Conservation (phyloP, 1,140 invertebrate species). For the Danaus melanippus region DNA sequence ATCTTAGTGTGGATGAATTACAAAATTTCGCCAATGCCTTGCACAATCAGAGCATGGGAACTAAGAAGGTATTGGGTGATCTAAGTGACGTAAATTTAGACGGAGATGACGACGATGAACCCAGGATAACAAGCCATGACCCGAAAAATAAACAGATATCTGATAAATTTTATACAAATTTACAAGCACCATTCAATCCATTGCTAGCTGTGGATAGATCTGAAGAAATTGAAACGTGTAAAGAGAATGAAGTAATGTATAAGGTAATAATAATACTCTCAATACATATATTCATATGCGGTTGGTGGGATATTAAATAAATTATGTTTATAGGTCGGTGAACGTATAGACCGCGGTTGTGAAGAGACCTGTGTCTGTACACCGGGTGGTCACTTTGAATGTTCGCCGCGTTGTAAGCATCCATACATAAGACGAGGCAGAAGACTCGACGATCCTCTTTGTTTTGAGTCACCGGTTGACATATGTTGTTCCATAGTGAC, state of each 20-base stretch:
- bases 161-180: constrained; percentile 58
- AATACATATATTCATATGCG: neutral
- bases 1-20: constrained; percentile 55
- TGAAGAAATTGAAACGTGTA: constrained; percentile 48
- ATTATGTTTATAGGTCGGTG: constrained; percentile 68
- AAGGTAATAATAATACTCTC: constrained; percentile 37
- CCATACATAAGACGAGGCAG: constrained; percentile 76
- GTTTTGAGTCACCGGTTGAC: constrained; percentile 78
- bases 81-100: constrained; percentile 61
- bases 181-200: constrained; percentile 54
- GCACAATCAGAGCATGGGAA: constrained; percentile 48
- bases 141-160: constrained; percentile 43
- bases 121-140: constrained; percentile 27
- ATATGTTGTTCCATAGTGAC: constrained; percentile 84
- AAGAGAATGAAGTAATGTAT: constrained; percentile 52
- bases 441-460: constrained; percentile 79
- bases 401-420: constrained; percentile 77
- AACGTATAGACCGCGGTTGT: constrained; percentile 78
- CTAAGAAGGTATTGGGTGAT: constrained; percentile 40
- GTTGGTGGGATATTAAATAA: neutral
- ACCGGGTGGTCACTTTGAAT: constrained; percentile 75
- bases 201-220: constrained; percentile 39
- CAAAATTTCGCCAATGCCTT: constrained; percentile 58
- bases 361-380: constrained; percentile 80
- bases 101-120: constrained; percentile 50